Evolutionary conservation across 2,888 invertebrate species (phyloP).

Genomic region (Arge pagana): DNA sequence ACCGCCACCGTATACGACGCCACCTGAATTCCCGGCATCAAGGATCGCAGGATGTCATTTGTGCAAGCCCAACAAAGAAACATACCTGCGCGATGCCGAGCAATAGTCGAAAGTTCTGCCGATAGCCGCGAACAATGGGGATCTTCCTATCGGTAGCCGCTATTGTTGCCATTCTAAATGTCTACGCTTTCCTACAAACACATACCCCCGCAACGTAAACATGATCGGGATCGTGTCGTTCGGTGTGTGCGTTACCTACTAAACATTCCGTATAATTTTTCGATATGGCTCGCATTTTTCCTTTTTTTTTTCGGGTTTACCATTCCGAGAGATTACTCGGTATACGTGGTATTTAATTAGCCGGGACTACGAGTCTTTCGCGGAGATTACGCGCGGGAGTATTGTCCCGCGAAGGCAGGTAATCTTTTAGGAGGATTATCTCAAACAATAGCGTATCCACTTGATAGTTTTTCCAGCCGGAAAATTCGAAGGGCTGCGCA

Average conservation of each 20-base stretch:
- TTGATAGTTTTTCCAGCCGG: too few relatives aligned
- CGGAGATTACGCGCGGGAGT: constrained; percentile 9
- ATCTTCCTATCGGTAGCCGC: constrained; percentile 16
- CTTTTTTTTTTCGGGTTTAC: not conserved
- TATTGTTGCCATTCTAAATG: constrained; percentile 6
- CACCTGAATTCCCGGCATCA: constrained; percentile 5
- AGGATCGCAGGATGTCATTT: constrained; percentile 8
- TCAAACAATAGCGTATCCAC: constrained; percentile 7
- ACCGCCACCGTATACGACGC: constrained; percentile 16
- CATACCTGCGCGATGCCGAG: constrained; percentile 9
- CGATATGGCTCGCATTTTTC: too few relatives aligned
- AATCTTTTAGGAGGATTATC: constrained; percentile 8
- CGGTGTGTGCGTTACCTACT: too few relatives aligned
- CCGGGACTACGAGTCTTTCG: not conserved
- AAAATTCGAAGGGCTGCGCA: too few relatives aligned
- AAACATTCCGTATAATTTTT: too few relatives aligned
- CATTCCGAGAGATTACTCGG: constrained; percentile 3
- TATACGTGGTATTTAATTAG: constrained; percentile 16
- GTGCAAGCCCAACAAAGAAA: constrained; percentile 5
- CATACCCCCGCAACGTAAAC: too few relatives aligned
- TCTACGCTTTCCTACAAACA: not conserved
- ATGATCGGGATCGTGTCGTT: too few relatives aligned
- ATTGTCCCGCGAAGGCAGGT: not conserved
- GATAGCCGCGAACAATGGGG: constrained; percentile 14
- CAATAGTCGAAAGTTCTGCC: constrained; percentile 3